These are phyloP conservation scores for Sebastes fasciatus DNA, from an alignment of 2,113 vertebrate genomes.

Conservation along the genomic window DNA sequence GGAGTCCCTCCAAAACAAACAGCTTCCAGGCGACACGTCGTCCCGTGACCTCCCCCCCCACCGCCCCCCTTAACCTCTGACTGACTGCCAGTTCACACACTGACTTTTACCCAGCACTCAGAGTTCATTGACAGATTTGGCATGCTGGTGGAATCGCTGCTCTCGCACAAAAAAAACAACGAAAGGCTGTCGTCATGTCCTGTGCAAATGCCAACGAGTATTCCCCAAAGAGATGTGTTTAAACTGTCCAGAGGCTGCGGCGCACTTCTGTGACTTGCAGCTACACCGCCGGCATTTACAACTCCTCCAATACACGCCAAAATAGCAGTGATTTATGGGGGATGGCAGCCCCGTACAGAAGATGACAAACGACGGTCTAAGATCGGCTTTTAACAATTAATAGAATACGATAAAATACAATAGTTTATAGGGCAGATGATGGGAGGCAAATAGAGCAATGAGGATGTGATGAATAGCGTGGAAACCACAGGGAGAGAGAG, in stretches of 20 bases:
- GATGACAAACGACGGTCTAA: conserved; percentile 47
- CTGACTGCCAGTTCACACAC: conserved; percentile 51
- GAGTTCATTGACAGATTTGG: conserved; percentile 58
- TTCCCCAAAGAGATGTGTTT: conserved; percentile 15
- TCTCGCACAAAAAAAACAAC: background rate
- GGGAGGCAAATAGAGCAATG: conserved; percentile 34
- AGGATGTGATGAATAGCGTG: conserved; percentile 33
- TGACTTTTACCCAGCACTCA: conserved; percentile 42
- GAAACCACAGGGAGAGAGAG: conserved; percentile 8
- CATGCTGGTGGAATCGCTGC: conserved; percentile 12
- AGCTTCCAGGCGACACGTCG: conserved; percentile 40
- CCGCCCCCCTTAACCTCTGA: conserved; percentile 25
- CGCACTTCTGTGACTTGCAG: conserved; percentile 36
- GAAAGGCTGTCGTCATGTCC: conserved; percentile 30
- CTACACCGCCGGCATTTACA: conserved; percentile 31
- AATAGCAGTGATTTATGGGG: conserved; percentile 51
- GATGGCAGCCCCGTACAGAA: conserved; percentile 26
- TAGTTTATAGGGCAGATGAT: conserved; percentile 56
- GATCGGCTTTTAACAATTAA: conserved; percentile 72
- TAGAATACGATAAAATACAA: conserved; percentile 59
- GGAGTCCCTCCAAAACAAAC: conserved; percentile 67
- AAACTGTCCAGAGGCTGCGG: conserved; percentile 37
- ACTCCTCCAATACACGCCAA: conserved; percentile 21
- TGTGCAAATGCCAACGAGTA: conserved; percentile 69
- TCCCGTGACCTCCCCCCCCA: background rate